Base-by-base conservation (phyloP, 1,140 invertebrate genomes). In the Nasonia vitripennis region DNA sequence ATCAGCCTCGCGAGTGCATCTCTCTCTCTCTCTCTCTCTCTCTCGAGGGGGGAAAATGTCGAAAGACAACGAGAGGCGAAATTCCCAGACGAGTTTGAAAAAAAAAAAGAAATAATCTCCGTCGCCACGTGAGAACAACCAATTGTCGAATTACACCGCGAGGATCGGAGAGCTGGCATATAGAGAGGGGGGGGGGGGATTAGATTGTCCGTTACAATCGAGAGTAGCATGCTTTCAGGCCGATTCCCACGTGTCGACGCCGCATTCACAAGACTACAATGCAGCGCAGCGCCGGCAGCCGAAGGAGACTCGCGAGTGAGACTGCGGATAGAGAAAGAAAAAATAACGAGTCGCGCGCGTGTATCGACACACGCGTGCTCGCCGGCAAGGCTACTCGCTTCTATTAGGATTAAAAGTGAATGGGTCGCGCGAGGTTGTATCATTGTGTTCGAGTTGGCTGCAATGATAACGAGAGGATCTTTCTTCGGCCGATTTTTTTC, bases 111-210 rank as follows among this genome's bases (percentile, higher is more conserved):
- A 79, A 73, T 55, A 79, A 79, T 45, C 68, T 73, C 48, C 5
- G 12, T 9, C 17, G 9, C 9, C 34, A 80, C 51, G 71, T 81
- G 78, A 85, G 79, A 70, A 81, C 55, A 34, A 41, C 34, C 84
- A 78, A 85, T 81, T 73, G 84, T 81, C 84, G 74, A 85, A 81
- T 85, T 77, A 78, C 55, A 62, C 55, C 55, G 12, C 14, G 55
- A 62, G 14, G 14, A 27, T 27, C 1, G 55, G 10, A 71, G 10
- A 68, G 67, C 1, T 27, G 27, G 27, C 20, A 67, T 20, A 67
- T 17, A 5, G 27, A 27, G 27, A 37, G 68, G 7, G 68, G 68
- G 27, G 55, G 55, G 68, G 68, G 68, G 55, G 55, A 62, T 20
- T n/a, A 20, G 55, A 62, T 75, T 75, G 74, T 71, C 70, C 70